Base-by-base conservation (phyloP, 2,113 vertebrate genomes). In the Protobothrops mucrosquamatus region DNA sequence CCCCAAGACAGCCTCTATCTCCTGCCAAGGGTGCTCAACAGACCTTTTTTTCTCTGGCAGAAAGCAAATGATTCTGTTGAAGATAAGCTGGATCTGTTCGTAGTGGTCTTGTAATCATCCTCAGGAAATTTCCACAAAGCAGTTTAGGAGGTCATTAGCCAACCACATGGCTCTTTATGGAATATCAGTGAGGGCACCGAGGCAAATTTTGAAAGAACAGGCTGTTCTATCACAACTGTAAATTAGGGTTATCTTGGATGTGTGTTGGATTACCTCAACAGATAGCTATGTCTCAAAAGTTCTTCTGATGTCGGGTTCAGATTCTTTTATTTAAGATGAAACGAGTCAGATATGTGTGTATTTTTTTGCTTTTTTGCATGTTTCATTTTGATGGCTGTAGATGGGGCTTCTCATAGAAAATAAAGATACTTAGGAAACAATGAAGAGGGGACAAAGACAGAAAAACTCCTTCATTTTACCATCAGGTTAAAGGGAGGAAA, bases 51-150 rank as follows among this genome's bases (percentile, higher is more conserved):
- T 46, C 43, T 56, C 52, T n/a, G 5, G n/a, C 43, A 18, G 39
- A 85, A 15, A 43, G 29, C 9, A 1, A 18, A 51, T 6, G 52
- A 85, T 85, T 89, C 88, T 24, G 7, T 57, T 29, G 39, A 48
- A 22, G 88, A 92, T 92, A 92, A 92, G 15, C 34, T 34, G 43
- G 11, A 24, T 26, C 10, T n/a, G 7, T 92, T n/a, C 6, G 9
- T 34, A 8, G 55, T 15, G 39, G 39, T 26, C 4, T 55, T 89
- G 3, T 22, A 18, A 20, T 23, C 39, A 0, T 59, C 26, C 29
- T 59, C 10, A 48, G 92, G 92, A 89, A 89, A 92, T 92, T 89
- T 89, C 92, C 92, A 34, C 43, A 39, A 24, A 81, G 61, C 52
- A 56, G 20, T 14, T 29, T 20, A 55, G n/a, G n/a, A 29, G 52